Conservation (phyloP, 30 jellyfish, hydroid and myxozoan genomes). For the Pseudorhiza aurosa region DNA sequence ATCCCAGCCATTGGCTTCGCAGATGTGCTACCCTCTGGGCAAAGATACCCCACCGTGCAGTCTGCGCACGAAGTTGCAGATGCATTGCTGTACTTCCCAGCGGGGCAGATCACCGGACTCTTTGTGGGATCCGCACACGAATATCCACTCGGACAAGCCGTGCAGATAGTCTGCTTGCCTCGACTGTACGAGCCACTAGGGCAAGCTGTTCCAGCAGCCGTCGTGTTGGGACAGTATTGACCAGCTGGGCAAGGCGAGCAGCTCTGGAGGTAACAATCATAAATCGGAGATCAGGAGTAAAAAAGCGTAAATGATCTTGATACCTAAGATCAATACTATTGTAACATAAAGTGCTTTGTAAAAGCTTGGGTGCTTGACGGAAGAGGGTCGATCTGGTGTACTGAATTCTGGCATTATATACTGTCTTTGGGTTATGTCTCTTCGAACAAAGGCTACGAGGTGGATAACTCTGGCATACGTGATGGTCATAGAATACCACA, state of each 20-base stretch:
- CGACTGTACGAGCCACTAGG: slow-evolving; percentile 80
- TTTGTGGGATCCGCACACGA: slow-evolving; percentile 67
- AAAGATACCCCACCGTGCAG: slow-evolving; percentile 82
- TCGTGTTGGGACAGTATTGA: slow-evolving; percentile 83
- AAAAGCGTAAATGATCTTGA: too few species aligned
- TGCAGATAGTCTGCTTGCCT: slow-evolving; percentile 75
- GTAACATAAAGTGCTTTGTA: too few species aligned
- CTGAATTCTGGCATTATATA: too few species aligned
- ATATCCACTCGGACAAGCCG: slow-evolving; percentile 91
- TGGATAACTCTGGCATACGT: too few species aligned
- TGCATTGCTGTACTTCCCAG: slow-evolving; percentile 85
- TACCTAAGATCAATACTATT: too few species aligned
- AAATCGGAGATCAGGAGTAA: too few species aligned
- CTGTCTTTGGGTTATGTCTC: too few species aligned
- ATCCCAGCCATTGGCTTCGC: slow-evolving; percentile 78
- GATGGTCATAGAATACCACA: too few species aligned
- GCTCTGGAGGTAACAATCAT: slow-evolving; percentile 61
- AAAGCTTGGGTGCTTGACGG: too few species aligned
- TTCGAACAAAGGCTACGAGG: too few species aligned
- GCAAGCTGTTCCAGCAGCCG: slow-evolving; percentile 79
- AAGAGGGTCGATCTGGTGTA: too few species aligned
- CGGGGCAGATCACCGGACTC: slow-evolving; percentile 82
- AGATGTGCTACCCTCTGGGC: slow-evolving; percentile 91
- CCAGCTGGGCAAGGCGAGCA: slow-evolving; percentile 97
- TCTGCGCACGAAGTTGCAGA: slow-evolving; percentile 78